Base-by-base conservation (phyloP, 2,113 vertebrate genomes). In the Steatornis caripensis region DNA sequence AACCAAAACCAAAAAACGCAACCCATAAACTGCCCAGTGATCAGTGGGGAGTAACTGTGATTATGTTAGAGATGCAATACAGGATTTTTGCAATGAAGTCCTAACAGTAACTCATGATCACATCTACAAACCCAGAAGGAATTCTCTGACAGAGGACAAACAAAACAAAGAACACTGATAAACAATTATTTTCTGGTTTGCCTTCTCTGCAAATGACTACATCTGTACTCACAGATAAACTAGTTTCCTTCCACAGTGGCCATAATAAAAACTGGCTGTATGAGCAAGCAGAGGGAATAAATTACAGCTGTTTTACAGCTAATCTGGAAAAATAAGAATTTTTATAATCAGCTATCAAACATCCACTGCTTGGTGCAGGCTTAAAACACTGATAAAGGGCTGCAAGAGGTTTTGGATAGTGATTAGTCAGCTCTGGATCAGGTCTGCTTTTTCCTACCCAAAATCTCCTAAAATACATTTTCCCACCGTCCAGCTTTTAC, bases 221-320 rank as follows among this genome's bases (percentile, higher is more conserved):
- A 65, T 76, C 70, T 95, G 76, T 80, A 80, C 77, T 85, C 65
- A 80, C 68, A 94, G 76, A 93, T 95, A 96, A 95, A 89, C 51
- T 84, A 61, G 53, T 65, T 95, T 95, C 46, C 43, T 94, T 94
- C 66, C 0, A 0, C 57, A 80, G 39, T 21, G 16, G 53, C 39
- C 85, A 84, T 92, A 92, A 96, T 77, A 70, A 92, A 94, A 85
- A 45, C 64, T 87, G 46, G 32, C 46, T 87, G 48, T 61, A 87
- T 41, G 74, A 87, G 70, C 65, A 96, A 83, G 94, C n/a, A 76
- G 83, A 85, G n/a, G 32, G 74, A 95, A 96, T 80, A 79, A 24
- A 81, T 93, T 97, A 91, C 89, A 92, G 69, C 8, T 61, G 46
- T 37, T 93, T 96, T 87, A 89, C 34, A 85, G 70, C 39, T 93